Evolutionary conservation across 1,140 invertebrate genomes (phyloP).

Genomic region (Drosophila repleta): DNA sequence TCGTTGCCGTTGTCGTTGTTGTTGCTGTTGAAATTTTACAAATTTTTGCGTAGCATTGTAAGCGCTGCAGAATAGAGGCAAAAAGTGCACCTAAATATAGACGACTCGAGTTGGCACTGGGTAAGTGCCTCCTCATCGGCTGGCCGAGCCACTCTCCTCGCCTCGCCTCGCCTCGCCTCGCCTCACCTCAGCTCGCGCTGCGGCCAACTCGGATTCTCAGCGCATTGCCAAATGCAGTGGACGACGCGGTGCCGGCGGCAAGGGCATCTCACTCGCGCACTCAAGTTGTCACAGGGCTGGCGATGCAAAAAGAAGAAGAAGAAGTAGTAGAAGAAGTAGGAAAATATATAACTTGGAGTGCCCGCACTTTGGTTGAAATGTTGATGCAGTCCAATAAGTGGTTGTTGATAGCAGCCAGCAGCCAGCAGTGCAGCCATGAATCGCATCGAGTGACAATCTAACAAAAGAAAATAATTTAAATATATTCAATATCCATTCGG

Average conservation of each 20-base stretch:
- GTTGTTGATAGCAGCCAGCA: conserved; percentile 14
- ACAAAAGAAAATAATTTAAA: not conserved
- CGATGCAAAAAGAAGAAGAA: not conserved
- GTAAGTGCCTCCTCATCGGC: conserved; percentile 60
- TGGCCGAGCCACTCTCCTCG: conserved; percentile 11
- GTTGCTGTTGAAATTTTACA: conserved; percentile 47
- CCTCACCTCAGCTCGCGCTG: no score
- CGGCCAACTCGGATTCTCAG: conserved; percentile 39
- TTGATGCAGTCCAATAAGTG: conserved; percentile 42
- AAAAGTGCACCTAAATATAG: conserved; percentile 70
- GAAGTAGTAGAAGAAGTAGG: not conserved
- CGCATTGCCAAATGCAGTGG: conserved; percentile 73
- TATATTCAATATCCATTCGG: conserved; percentile 13
- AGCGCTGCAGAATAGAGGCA: conserved; percentile 48
- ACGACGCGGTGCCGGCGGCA: conserved; percentile 18
- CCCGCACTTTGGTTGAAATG: conserved; percentile 21
- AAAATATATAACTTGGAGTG: conserved; percentile 43
- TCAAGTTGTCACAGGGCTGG: conserved; percentile 73
- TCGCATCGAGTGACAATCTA: conserved; percentile 31
- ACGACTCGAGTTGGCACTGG: conserved; percentile 58
- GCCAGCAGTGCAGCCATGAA: conserved; percentile 15
- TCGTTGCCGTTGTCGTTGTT: not conserved
- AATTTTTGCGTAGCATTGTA: conserved; percentile 72
- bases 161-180: no score
- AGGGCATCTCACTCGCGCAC: conserved; percentile 29